Base-by-base conservation (phyloP, 2,888 invertebrate genomes). In the Drosophila flavopinicola region DNA sequence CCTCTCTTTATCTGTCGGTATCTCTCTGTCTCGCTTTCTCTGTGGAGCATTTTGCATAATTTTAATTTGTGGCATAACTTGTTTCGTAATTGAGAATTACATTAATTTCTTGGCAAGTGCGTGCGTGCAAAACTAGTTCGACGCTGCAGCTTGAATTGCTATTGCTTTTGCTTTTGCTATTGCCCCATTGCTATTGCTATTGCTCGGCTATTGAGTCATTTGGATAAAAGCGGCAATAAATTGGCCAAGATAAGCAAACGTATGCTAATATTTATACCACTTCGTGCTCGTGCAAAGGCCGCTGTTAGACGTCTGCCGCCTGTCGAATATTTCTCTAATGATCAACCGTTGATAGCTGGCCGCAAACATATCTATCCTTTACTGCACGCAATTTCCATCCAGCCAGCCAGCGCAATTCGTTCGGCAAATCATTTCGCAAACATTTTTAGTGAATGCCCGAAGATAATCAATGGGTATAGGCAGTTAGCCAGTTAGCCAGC, bases 1-100 rank as follows among this genome's bases (percentile, higher is more conserved):
- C n/a, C n/a, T 54, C 47, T 38, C 24, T n/a, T 41, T 39, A 6
- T 6, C 35, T 56, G 44, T 42, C 23, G 45, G 24, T 45, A 24
- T 45, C 33, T 44, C 37, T 39, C 25, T 37, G 10, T 42, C 23
- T 42, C 29, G 29, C 20, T 59, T 49, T 59, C 24, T 44, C 24
- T 25, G n/a, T 35, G 51, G 33, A 33, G 15, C 35, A 44, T 37
- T 60, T 71, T 71, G 74, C 85, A 79, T 82, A 83, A 85, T 82
- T 75, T 84, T 75, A 75, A 74, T 76, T 78, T 87, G 87, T 77
- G 84, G 85, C 85, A 86, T 85, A 87, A 88, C 87, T 88, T 75
- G 87, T 87, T 88, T 87, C 80, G 75, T 83, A 87, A 88, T 87
- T 83, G 79, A 82, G 87, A 88, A 87, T 84, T 86, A 82, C 78